A percentile compares a stretch with the other conserved stretches of the same genome.
These are phyloP conservation scores for Strigamia maritima DNA, from an alignment of 2,888 invertebrate species.

Conservation along the genomic window DNA sequence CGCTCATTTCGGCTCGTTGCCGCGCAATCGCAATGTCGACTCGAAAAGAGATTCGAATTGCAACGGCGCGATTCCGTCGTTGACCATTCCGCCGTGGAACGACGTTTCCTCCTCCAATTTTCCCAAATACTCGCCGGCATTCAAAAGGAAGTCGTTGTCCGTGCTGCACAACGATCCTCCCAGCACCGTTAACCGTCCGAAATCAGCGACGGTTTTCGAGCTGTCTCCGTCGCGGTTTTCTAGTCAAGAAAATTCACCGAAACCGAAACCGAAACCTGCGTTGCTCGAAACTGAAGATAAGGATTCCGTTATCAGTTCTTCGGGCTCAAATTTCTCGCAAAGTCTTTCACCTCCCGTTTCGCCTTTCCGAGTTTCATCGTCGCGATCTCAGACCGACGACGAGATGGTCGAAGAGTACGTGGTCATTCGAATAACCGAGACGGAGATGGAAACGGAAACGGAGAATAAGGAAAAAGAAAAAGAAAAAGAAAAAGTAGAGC, in stretches of 20 bases:
- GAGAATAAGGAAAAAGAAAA: neutral
- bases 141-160: constrained; percentile 62
- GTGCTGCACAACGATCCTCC: neutral
- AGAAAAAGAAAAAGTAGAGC: constrained; percentile 2
- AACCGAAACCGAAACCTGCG: neutral
- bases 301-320: constrained; percentile 82
- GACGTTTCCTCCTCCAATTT: constrained; percentile 50
- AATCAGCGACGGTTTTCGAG: neutral
- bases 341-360: constrained; percentile 71
- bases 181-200: neutral
- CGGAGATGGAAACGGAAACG: neutral
- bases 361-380: constrained; percentile 47
- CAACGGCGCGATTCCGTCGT: neutral
- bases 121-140: constrained; percentile 78
- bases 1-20: neutral
- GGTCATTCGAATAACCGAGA: neutral
- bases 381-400: neutral
- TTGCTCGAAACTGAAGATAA: constrained; percentile 67
- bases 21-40: neutral
- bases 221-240: constrained; percentile 19
- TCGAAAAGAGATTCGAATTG: neutral
- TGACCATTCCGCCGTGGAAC: constrained; percentile 46
- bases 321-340: constrained; percentile 73
- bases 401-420: constrained; percentile 31
- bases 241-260: neutral